Evolutionary conservation across 2,888 invertebrate genomes (phyloP), one percentile per base, ranked within the genome.

Genomic region (Ctena decussata): DNA sequence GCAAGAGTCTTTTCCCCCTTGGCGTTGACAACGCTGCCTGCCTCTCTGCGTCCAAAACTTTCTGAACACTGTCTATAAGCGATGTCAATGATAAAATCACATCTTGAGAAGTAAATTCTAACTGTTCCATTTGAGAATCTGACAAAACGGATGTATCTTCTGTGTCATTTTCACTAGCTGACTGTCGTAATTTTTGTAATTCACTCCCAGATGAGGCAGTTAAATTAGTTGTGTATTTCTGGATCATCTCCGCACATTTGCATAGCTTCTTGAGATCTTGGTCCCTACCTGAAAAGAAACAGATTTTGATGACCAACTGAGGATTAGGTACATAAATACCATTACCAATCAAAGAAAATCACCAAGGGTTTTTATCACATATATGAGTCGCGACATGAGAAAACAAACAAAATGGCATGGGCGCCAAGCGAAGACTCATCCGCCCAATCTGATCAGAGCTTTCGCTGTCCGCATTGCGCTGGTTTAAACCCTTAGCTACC

Each of bases 211-310:
- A 83, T 0, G 87, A 86, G 30, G 80, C 53, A 0, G 92, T 77
- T 27, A 94, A 84, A 39, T 91, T 88, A 35, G 73, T 84, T 0
- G 91, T 80, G 44, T 89, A 87, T 76, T 90, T 91, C 80, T 92
- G 92, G 37, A 94, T 91, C 77, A 93, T 81, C 35, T 93, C 93
- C 1, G 91, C 90, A 91, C 91, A 94, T 76, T 89, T 82, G 18
- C 90, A 87, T 11, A 94, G 35, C 57, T 92, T 90, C 27, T 90
- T 79, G 12, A 90, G 57, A 60, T 92, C 91, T 72, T 77, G 84
- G 15, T 90, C 90, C 53, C 85, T 80, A 39, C 91, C 93, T 93
- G 71, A 2, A 82, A 84, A 24, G 44, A 57, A 70, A 57, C 5
- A 46, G 21, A 46, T n/a, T n/a, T n/a, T n/a, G n/a, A n/a, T n/a